Evolutionary conservation across 2,888 invertebrate species (phyloP).

Genomic region (Rotaria sp.): DNA sequence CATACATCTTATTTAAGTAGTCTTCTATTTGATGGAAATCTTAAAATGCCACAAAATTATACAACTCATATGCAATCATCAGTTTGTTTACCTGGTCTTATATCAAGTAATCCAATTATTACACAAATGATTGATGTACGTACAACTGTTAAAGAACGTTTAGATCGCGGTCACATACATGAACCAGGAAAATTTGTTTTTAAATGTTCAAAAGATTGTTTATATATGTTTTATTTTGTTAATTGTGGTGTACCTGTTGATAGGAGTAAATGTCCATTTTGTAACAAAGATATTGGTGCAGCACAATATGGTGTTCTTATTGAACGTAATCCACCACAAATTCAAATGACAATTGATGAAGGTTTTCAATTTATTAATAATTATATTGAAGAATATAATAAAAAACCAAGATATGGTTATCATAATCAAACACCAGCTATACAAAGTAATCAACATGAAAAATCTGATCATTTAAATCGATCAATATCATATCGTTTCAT

Average conservation of each 20-base stretch:
- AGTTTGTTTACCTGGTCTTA: background rate
- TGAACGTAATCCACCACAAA: conserved; percentile 24
- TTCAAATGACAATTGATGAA: background rate
- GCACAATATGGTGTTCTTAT: conserved; percentile 7
- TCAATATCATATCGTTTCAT: background rate
- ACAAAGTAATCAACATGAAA: background rate
- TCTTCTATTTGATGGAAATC: background rate
- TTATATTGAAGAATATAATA: background rate
- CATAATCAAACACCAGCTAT: background rate
- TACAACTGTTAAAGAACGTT: conserved; percentile 2
- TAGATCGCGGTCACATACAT: background rate
- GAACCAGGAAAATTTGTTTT: background rate
- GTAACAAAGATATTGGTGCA: background rate
- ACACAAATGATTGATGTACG: conserved; percentile 1
- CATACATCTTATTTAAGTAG: background rate
- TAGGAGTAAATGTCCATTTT: background rate
- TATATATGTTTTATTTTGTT: conserved; percentile 9
- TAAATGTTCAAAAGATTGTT: background rate
- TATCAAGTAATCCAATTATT: background rate
- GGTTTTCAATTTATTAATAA: conserved; percentile 4
- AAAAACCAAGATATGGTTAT: background rate
- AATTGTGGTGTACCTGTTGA: conserved; percentile 25
- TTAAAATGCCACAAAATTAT: background rate
- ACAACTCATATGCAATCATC: background rate
- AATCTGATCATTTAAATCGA: conserved; percentile 23